These are phyloP conservation scores for Clarias fuscus DNA, from an alignment of 2,797 vertebrate genomes.

Conservation along the genomic window DNA sequence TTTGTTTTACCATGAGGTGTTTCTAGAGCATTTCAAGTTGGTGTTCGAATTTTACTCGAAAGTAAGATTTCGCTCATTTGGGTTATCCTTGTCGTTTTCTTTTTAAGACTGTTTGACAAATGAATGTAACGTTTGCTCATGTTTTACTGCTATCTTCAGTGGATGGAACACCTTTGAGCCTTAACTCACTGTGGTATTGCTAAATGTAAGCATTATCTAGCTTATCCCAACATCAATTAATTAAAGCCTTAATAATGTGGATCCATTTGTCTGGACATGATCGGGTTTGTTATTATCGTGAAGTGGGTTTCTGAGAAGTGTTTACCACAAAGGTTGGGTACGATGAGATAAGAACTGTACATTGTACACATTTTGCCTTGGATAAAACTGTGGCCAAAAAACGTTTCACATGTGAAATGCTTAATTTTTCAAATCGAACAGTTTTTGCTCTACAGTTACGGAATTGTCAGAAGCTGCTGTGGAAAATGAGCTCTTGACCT, in stretches of 20 bases:
- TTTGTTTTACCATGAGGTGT: conserved; percentile 37
- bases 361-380: too few species aligned
- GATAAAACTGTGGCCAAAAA: not conserved
- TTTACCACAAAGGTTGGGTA: too few species aligned
- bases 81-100: conserved; percentile 26
- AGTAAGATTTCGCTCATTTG: conserved; percentile 12
- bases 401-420: not conserved
- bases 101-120: conserved; percentile 60
- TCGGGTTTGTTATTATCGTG: not conserved
- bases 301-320: not conserved
- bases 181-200: conserved; percentile 63
- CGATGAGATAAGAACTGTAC: not conserved
- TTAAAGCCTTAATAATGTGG: conserved; percentile 65
- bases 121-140: conserved; percentile 62
- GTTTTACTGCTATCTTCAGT: conserved; percentile 56
- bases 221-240: conserved; percentile 59
- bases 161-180: conserved; percentile 61
- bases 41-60: conserved; percentile 31
- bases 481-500: conserved; percentile 1
- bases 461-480: not conserved
- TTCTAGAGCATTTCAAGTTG: conserved; percentile 39
- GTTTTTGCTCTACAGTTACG: not conserved
- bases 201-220: conserved; percentile 59
- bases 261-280: conserved; percentile 30
- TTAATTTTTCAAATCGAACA: not conserved